Conservation (phyloP, 1,140 invertebrate genomes). For the Brachionus plicatilis region DNA sequence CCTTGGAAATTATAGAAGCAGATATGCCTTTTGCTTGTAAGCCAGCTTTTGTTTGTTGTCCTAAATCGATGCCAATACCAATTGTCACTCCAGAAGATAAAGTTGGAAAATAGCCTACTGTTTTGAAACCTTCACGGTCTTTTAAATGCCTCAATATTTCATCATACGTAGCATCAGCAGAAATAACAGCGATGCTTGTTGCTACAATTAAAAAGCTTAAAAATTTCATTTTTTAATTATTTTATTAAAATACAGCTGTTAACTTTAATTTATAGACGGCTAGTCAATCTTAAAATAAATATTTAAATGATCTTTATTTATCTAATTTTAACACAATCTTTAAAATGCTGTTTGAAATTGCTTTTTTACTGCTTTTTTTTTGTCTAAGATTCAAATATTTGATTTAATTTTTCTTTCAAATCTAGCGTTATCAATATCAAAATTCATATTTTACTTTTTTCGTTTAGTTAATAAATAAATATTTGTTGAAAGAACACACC, state of each 20-base stretch:
- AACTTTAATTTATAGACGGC: not conserved
- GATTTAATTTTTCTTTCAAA: not conserved
- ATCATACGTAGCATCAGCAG: conserved; percentile 1
- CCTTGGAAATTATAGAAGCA: not conserved
- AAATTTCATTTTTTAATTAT: conserved; percentile 3
- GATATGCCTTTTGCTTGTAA: not conserved
- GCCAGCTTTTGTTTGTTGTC: conserved; percentile 10
- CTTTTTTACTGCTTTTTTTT: not conserved
- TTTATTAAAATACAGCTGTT: not conserved
- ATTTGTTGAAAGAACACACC: too few species aligned
- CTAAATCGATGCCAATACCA: conserved; percentile 19
- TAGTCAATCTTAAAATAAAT: not conserved
- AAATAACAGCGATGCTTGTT: not conserved
- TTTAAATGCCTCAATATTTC: conserved; percentile 34
- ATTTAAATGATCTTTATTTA: not conserved
- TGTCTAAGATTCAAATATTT: not conserved
- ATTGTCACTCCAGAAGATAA: not conserved
- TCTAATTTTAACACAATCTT: not conserved
- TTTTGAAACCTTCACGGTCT: conserved; percentile 9
- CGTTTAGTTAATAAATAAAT: too few species aligned
- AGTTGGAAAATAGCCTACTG: conserved; percentile 2
- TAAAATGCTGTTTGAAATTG: not conserved
- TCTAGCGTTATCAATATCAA: not conserved
- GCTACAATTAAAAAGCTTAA: not conserved
- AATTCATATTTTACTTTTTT: not conserved